Evolutionary conservation across 2,797 vertebrate species (phyloP), one percentile per base, ranked within the genome.

Genomic region (Enteromius mattozi): DNA sequence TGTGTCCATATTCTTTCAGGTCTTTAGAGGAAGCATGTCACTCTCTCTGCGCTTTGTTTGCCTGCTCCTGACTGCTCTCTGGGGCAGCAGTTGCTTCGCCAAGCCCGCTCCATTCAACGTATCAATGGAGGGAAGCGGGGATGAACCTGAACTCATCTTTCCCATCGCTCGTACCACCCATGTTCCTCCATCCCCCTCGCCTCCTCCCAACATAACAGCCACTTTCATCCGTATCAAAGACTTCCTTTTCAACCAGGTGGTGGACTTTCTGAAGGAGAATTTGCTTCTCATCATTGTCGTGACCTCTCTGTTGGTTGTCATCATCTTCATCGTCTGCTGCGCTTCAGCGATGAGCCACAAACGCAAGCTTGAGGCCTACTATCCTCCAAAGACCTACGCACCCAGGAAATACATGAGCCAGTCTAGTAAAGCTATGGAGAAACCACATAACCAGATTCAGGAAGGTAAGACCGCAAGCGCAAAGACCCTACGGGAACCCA

Each of bases 321-420:
- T 98, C 88, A 95, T 99, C 91, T 97, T 98, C 90, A 96, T 97
- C 27, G 92, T 97, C 86, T 99, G 98, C 5, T 97, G 97, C 0
- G 97, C 98, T 0, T 92, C 96, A 61, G 94, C 98, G 33, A 96
- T 98, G 88, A 96, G 96, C 86, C 98, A 98, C 87, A 98, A 96
- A 86, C 97, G 96, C 88, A 98, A 99, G 86, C 95, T 97, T 19
- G 97, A 97, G 0, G 96, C 97, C 63, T 97, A 98, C 89, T 99
- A 99, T 80, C 96, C 97, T 0, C 95, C 96, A 2, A 95, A 88
- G 65, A 89, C 82, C 61, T 37, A 89, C 81, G 92, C 78, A 84
- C 92, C 96, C 89, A 96, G 92, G 94, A 99, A 97, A 89, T 93
- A 96, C 0, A 90, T 91, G 77, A 95, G 96, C 7, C 93, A 95